Evolutionary conservation across 2,888 invertebrate genomes (phyloP).

Genomic region (Sceliomorpha sp.): DNA sequence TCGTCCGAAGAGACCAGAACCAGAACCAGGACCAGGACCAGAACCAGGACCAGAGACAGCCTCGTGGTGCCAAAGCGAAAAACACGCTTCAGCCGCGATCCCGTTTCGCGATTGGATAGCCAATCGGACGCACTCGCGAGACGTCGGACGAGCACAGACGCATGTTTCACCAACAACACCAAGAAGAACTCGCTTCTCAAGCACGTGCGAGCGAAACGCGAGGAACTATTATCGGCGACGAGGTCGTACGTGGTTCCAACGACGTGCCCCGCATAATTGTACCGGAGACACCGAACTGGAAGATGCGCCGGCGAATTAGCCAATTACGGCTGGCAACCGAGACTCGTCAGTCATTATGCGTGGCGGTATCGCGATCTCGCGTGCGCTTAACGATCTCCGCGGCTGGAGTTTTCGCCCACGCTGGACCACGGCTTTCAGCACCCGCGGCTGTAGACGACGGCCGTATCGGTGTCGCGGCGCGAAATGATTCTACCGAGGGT

Average conservation of each 20-base stretch:
- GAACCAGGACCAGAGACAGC: no score
- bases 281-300: slow-evolving; percentile 7
- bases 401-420: slow-evolving; percentile 31
- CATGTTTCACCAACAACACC: slow-evolving; percentile 15
- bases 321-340: no score
- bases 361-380: slow-evolving; percentile 36
- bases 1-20: slow-evolving; percentile 13
- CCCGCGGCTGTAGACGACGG: slow-evolving; percentile 41
- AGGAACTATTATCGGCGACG: slow-evolving; percentile 12
- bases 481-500: slow-evolving; percentile 69
- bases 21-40: slow-evolving; percentile 1
- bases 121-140: slow-evolving; percentile 29
- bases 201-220: slow-evolving; percentile 12
- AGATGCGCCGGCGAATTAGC: slow-evolving; percentile 35
- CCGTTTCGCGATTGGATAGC: slow-evolving; percentile 3
- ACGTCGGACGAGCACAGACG: slow-evolving; percentile 16
- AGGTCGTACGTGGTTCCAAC: no score
- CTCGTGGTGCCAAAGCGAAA: background rate
- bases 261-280: slow-evolving; percentile 44
- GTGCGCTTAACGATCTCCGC: slow-evolving; percentile 54
- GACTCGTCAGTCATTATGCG: slow-evolving; percentile 14
- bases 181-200: slow-evolving; percentile 25
- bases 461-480: slow-evolving; percentile 70
- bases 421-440: slow-evolving; percentile 42
- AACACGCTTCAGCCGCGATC: slow-evolving; percentile 17